phyloP scores from a whole-genome alignment of 2,888 invertebrate genomes.

The Matsumyia berberina region DNA sequence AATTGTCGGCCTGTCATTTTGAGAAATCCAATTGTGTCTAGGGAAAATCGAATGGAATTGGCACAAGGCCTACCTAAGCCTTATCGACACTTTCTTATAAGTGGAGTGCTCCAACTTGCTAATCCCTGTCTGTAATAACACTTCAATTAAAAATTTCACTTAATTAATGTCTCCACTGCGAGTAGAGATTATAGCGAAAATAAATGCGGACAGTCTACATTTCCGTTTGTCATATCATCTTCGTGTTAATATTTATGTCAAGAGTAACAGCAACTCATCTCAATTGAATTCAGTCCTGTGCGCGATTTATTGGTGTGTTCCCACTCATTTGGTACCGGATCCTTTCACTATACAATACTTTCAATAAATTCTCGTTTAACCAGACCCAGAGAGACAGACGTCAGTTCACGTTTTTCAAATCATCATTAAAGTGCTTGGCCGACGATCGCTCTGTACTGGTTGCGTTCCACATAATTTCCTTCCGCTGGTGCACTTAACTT shows the following conservation, averaged over 20 bases:
- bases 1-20: no score
- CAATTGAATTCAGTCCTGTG: conserved; percentile 57
- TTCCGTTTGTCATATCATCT: conserved; percentile 32
- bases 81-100: conserved; percentile 12
- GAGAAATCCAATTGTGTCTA: no score
- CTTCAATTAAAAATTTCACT: conserved; percentile 56
- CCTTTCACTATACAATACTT: conserved; percentile 58
- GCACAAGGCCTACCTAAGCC: no score
- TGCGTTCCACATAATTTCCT: conserved; percentile 65
- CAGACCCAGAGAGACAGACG: conserved; percentile 29
- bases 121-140: conserved; percentile 10
- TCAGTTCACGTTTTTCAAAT: conserved; percentile 44
- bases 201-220: conserved; percentile 5
- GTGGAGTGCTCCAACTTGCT: conserved; percentile 1
- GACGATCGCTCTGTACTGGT: conserved; percentile 13
- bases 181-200: background rate
- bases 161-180: conserved; percentile 3
- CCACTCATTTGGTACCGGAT: conserved; percentile 44
- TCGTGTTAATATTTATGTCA: conserved; percentile 30
- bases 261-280: conserved; percentile 37
- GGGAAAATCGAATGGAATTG: no score
- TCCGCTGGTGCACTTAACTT: conserved; percentile 43
- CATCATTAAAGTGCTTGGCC: conserved; percentile 16
- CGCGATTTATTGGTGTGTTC: conserved; percentile 44
- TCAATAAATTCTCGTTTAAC: conserved; percentile 70